Base-by-base conservation (phyloP, 2,888 invertebrate genomes). In the Pseudeuparius sepicola region DNA sequence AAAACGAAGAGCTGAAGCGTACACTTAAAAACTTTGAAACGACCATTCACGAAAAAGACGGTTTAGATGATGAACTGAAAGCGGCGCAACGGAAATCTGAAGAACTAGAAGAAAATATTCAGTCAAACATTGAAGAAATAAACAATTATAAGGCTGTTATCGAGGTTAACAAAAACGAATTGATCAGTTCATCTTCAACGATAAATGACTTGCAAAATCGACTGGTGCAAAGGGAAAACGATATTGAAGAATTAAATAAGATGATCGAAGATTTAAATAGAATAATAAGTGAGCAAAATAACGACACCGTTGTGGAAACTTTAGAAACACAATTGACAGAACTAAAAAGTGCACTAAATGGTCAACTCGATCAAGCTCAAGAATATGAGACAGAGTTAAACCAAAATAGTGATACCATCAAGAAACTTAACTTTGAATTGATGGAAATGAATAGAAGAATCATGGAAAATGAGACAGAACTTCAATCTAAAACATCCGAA, bases 391-490 rank as follows among this genome's bases (percentile, higher is more conserved):
- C 66, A 46, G 70, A 72, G 60, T 64, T 73, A 39, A 45, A 61
- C 4, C 70, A 57, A 64, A 76, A 60, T 40, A 59, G 56, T 7
- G 68, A 71, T 46, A 68, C 75, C 1, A 74, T 78, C 31, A 68
- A 70, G 3, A 40, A 74, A 39, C 70, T 80, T 45, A 75, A 74
- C 46, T 55, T 55, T 6, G 59, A 67, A 42, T 56, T 71, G 3
- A 64, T 67, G 25, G 39, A 68, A 15, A 56, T 81, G 42, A 75
- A 74, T 40, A 65, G 65, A 25, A 68, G 63, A 42, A 59, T 80
- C 66, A 34, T 51, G 64, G 15, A 54, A 33, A 37, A 39, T 2
- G 45, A 50, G 31, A 43, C 48, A 20, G 39, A 50, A 14, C 35
- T 54, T 4, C 59, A 65, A 29, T 61, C 66, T 23, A 66, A 71